These are phyloP conservation scores for Punctoribates punctum DNA, from an alignment of 2,888 invertebrate species.

Conservation along the genomic window DNA sequence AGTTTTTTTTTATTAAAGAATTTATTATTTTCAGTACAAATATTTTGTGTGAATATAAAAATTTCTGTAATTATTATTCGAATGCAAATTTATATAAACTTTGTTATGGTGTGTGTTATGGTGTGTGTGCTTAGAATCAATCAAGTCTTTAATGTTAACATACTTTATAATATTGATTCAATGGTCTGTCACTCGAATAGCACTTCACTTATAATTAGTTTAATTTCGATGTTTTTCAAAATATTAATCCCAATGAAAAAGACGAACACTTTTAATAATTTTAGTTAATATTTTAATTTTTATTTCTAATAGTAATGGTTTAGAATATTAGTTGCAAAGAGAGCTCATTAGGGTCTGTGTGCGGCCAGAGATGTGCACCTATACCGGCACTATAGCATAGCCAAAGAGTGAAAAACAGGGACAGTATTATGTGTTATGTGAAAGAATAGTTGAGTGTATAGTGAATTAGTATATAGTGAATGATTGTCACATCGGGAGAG, in stretches of 20 bases:
- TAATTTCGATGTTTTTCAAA: background rate
- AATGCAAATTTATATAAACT: background rate
- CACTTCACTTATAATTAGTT: conserved; percentile 13
- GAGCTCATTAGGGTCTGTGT: background rate
- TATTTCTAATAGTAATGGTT: background rate
- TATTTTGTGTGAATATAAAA: background rate
- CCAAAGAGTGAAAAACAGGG: conserved; percentile 17
- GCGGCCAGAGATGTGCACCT: conserved; percentile 27
- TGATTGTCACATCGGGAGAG: conserved; percentile 31
- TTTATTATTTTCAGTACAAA: background rate
- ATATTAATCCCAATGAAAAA: background rate
- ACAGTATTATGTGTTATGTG: background rate
- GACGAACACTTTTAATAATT: too few relatives aligned
- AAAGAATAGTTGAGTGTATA: background rate
- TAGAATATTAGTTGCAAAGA: background rate
- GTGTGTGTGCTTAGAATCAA: conserved; percentile 3
- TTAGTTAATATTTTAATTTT: background rate
- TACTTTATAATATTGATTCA: conserved; percentile 17
- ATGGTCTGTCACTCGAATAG: background rate
- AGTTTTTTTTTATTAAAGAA: background rate
- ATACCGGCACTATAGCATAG: conserved; percentile 30
- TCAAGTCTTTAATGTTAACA: conserved; percentile 15
- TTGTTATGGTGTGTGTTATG: background rate
- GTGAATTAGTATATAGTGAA: conserved; percentile 19
- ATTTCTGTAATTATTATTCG: conserved; percentile 11